phyloP scores from a whole-genome alignment of 1,140 invertebrate genomes.

The Linepithema humile region DNA sequence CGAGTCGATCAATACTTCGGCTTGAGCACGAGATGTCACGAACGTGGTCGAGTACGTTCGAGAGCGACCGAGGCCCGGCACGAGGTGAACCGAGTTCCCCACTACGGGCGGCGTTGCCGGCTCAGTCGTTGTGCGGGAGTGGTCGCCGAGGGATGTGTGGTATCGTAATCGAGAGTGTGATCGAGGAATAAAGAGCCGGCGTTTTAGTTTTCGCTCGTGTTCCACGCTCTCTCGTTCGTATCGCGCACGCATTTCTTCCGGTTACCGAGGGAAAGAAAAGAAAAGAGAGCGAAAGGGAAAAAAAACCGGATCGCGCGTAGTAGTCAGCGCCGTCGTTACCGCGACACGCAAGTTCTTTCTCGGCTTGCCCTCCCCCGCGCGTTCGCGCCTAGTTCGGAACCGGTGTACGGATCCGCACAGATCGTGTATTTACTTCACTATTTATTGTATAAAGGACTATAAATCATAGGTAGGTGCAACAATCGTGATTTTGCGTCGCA shows the following conservation, averaged over 20 bases:
- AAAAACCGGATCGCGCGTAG: neutral
- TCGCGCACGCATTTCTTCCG: conserved; percentile 1
- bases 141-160: conserved; percentile 82
- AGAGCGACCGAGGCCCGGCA: conserved; percentile 66
- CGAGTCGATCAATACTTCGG: conserved; percentile 75
- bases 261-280: conserved; percentile 36
- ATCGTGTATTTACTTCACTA: conserved; percentile 77
- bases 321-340: neutral
- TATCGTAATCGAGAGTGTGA: conserved; percentile 78
- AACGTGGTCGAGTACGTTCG: conserved; percentile 57
- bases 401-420: conserved; percentile 47
- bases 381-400: conserved; percentile 12
- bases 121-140: conserved; percentile 84
- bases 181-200: conserved; percentile 70
- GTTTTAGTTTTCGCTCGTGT: conserved; percentile 71
- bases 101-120: conserved; percentile 79
- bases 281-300: neutral
- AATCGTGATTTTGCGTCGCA: neutral
- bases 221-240: conserved; percentile 57
- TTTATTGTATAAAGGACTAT: conserved; percentile 82
- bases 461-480: conserved; percentile 75
- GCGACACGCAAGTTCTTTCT: conserved; percentile 46
- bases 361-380: conserved; percentile 40
- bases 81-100: conserved; percentile 75
- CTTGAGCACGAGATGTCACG: conserved; percentile 45